Percentiles rank a stretch among this genome's conserved stretches.
Conservation (phyloP, 2,888 invertebrate species). For the Idaea biselata region DNA sequence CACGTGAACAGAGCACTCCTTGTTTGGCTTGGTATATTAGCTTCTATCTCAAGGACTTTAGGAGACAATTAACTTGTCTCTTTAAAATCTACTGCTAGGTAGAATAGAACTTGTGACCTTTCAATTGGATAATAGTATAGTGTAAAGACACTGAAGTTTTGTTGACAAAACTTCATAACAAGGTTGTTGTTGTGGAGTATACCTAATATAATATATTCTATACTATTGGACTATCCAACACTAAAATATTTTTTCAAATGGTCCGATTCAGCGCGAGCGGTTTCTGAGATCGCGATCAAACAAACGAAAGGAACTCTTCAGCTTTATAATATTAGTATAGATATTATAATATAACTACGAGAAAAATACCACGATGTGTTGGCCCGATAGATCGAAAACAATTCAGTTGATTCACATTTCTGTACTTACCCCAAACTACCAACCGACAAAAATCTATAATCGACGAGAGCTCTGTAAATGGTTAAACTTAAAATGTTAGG, state of each 20-base stretch:
- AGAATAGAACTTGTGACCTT: not conserved
- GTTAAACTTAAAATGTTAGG: not conserved
- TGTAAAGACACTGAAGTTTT: not conserved
- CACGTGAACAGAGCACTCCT: not conserved
- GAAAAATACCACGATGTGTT: too few relatives aligned
- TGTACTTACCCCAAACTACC: not conserved
- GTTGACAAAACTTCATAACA: not conserved
- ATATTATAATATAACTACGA: too few relatives aligned
- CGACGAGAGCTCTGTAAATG: not conserved
- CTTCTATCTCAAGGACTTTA: not conserved
- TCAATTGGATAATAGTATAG: slow-evolving; percentile 1
- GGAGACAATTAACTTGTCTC: not conserved
- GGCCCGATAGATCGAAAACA: too few relatives aligned
- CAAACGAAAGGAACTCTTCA: too few relatives aligned
- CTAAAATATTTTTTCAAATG: too few relatives aligned
- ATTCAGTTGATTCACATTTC: too few relatives aligned
- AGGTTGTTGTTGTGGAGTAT: not conserved
- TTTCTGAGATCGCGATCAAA: too few relatives aligned
- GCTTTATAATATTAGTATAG: too few relatives aligned
- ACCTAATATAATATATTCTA: too few relatives aligned
- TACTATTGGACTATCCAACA: too few relatives aligned
- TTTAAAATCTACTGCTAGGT: not conserved
- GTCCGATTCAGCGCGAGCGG: too few relatives aligned
- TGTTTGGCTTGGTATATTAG: not conserved
- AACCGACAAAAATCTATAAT: not conserved